Percentiles rank a stretch among this genome's conserved stretches.
Evolutionary conservation across 2,113 vertebrate genomes (phyloP).

Genomic region (Cisticola juncidis): DNA sequence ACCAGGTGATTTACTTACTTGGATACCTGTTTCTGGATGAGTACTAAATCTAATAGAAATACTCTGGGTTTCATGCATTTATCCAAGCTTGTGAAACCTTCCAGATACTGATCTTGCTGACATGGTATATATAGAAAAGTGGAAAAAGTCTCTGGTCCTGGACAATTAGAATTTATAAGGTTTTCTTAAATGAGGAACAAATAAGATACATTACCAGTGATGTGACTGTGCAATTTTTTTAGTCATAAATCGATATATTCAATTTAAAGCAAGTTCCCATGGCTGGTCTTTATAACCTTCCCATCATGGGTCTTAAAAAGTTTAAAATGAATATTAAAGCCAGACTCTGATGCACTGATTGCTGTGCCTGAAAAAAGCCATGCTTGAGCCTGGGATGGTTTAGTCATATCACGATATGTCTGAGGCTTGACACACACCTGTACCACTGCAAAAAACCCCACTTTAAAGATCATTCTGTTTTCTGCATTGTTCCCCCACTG

Average conservation of each 20-base stretch:
- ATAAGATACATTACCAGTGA: background rate
- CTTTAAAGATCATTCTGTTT: background rate
- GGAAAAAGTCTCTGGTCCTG: background rate
- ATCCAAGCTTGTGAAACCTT: background rate
- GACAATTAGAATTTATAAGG: background rate
- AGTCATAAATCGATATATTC: background rate
- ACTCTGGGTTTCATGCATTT: background rate
- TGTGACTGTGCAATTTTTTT: background rate
- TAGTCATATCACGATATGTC: accelerated
- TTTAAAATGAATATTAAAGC: background rate
- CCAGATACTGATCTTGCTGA: background rate
- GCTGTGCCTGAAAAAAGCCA: background rate
- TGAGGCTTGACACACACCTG: background rate
- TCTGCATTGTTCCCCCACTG: background rate
- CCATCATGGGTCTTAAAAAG: background rate
- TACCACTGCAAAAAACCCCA: background rate
- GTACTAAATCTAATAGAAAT: background rate
- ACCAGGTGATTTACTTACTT: background rate
- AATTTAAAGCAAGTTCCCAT: background rate
- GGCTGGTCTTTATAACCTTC: background rate
- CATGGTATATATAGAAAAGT: background rate
- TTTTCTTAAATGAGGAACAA: background rate
- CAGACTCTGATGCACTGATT: background rate
- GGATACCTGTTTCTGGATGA: background rate
- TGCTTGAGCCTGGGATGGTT: background rate